Base-by-base conservation (phyloP, 1,140 invertebrate species). In the Tetraneura akinire region DNA sequence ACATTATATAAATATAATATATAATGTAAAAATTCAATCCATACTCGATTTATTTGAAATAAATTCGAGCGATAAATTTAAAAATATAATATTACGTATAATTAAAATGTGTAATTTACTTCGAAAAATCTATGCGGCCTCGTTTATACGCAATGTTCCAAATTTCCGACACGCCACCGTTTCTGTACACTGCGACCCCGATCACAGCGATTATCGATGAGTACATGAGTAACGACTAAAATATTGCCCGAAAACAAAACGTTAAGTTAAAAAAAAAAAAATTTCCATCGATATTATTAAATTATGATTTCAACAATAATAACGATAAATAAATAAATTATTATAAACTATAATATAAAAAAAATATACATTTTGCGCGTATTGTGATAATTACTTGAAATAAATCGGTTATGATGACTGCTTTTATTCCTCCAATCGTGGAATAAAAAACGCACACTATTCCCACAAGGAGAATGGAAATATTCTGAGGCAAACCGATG, bases 381-480 rank as follows among this genome's bases (percentile, higher is more conserved):
- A n/a, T 60, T 6, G 26, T 18, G 57, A 23, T 1, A 32, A 32
- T 62, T 82, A 89, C 87, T 84, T 90, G 93, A 84, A 96, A 94
- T 1, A 94, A 89, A 85, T 96, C 94, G 1, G 94, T 96, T 83
- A 93, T 89, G n/a, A 96, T 86, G 0, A 96, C 94, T 23, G 94
- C 94, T 85, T 96, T 96, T 86, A 96, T 94, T n/a, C 94, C 94
- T 49, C 94, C 94, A 85, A 96, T 88, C 11, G 92, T 91, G 0
- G 93, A 94, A 84, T 96, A 96, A 84, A 96, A 92, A 10, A 93
- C 93, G 84, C 94, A 96, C 3, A 94, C 91, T 1, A 92, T 45
- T 14, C 93, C 94, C 32, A 97, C 91, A 4, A 91, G 88, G 53
- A 96, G 84, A 76, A 98, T 95, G 9, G 94, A 92, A 74, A 89